phyloP scores from a whole-genome alignment of 2,888 invertebrate species.

The Lepidocyrtinus sp. region DNA sequence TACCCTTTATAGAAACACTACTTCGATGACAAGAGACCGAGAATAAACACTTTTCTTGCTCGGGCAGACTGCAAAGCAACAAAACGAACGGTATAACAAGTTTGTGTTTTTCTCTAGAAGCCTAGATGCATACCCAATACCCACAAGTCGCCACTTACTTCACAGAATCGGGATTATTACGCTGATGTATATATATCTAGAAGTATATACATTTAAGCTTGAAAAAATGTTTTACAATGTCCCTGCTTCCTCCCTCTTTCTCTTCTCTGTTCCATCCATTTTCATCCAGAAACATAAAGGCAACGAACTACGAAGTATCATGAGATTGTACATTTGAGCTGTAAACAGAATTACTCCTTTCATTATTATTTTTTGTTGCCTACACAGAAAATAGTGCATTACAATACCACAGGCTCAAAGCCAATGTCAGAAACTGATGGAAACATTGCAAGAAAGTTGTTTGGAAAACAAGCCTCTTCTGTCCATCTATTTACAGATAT shows the following conservation, averaged over 20 bases:
- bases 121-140: too few relatives aligned
- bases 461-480: background rate
- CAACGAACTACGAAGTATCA: background rate
- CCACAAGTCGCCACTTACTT: too few relatives aligned
- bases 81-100: slow-evolving; percentile 18
- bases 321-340: background rate
- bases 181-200: too few relatives aligned
- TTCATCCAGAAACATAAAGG: background rate
- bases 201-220: too few relatives aligned
- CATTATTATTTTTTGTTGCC: slow-evolving; percentile 8
- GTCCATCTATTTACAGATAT: slow-evolving; percentile 12
- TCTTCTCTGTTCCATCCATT: background rate
- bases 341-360: slow-evolving; percentile 9
- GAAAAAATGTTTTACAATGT: slow-evolving; percentile 14
- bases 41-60: slow-evolving; percentile 4
- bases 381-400: background rate
- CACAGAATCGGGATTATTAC: too few relatives aligned
- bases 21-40: background rate
- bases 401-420: background rate
- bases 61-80: slow-evolving; percentile 6
- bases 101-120: background rate
- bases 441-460: background rate
- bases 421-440: too few relatives aligned
- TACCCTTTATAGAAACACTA: background rate
- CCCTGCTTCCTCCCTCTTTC: slow-evolving; percentile 16